Percentiles rank a stretch among this genome's conserved stretches.
phyloP scores from a whole-genome alignment of 2,888 invertebrate species.

The Eristalis arbustorum region DNA sequence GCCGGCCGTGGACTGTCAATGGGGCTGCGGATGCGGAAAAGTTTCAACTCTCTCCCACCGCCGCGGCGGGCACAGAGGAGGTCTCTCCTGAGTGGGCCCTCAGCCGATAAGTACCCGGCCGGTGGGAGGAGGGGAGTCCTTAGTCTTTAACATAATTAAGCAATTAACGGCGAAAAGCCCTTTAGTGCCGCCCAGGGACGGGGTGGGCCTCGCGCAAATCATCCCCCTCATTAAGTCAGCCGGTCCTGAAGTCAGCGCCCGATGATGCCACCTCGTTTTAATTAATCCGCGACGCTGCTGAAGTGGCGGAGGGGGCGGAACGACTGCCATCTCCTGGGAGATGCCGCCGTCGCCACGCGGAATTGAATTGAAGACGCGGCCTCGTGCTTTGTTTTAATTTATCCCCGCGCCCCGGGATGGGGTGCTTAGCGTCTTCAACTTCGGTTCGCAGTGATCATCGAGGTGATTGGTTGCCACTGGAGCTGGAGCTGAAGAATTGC shows the following conservation, averaged over 20 bases:
- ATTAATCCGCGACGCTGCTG: conserved; percentile 53
- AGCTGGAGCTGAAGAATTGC: not conserved
- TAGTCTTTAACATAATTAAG: conserved; percentile 74
- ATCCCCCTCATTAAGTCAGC: conserved; percentile 63
- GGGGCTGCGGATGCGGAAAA: conserved; percentile 39
- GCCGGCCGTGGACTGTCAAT: conserved; percentile 29
- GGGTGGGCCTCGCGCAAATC: conserved; percentile 32
- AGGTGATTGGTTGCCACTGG: conserved; percentile 20
- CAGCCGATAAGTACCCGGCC: conserved; percentile 59
- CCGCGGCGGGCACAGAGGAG: conserved; percentile 5
- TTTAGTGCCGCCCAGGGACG: conserved; percentile 67
- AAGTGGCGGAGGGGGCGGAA: conserved; percentile 13
- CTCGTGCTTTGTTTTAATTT: conserved; percentile 55
- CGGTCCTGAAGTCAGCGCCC: conserved; percentile 29
- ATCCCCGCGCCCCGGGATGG: conserved; percentile 28
- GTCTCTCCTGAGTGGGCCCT: conserved; percentile 42
- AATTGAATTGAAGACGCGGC: conserved; percentile 51
- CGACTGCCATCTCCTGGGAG: conserved; percentile 38
- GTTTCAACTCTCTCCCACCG: conserved; percentile 11
- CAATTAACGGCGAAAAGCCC: conserved; percentile 74
- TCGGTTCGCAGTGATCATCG: conserved; percentile 13
- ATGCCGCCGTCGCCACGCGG: conserved; percentile 23
- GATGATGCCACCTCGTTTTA: conserved; percentile 56
- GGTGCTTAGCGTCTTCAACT: not conserved
- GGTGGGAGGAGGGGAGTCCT: conserved; percentile 22